phyloP scores from a whole-genome alignment of 1,140 invertebrate species.

The Lerema accius region DNA sequence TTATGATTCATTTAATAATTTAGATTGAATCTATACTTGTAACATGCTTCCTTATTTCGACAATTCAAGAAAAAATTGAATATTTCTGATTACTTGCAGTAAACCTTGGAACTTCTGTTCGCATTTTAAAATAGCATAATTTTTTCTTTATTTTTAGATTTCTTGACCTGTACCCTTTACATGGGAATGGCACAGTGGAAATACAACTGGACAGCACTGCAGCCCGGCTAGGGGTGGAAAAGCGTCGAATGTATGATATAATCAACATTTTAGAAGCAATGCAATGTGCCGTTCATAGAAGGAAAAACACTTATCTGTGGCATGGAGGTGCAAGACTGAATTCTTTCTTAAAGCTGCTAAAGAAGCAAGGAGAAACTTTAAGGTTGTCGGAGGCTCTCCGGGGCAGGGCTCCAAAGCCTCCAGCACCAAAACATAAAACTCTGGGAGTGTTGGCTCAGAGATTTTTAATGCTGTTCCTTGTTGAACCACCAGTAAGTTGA shows the following conservation, averaged over 20 bases:
- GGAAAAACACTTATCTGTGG: conserved; percentile 85
- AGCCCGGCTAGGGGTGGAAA: conserved; percentile 83
- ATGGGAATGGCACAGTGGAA: conserved; percentile 72
- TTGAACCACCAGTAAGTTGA: conserved; percentile 85
- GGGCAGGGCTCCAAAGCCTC: conserved; percentile 71
- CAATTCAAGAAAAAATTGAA: too few relatives aligned
- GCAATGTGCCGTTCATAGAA: conserved; percentile 86
- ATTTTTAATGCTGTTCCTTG: conserved; percentile 89
- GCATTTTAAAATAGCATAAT: too few relatives aligned
- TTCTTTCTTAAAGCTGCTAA: conserved; percentile 75
- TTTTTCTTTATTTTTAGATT: conserved; percentile 83
- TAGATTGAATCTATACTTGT: too few relatives aligned
- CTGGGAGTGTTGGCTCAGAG: conserved; percentile 88
- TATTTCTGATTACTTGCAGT: not conserved
- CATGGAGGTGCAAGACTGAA: conserved; percentile 81
- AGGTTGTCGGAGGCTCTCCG: conserved; percentile 72
- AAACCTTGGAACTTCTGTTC: too few relatives aligned
- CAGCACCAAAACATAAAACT: conserved; percentile 84
- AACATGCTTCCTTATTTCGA: too few relatives aligned
- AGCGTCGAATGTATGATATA: conserved; percentile 90
- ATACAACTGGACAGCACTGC: conserved; percentile 84
- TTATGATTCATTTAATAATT: not conserved
- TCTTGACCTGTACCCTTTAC: conserved; percentile 82
- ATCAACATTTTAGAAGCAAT: conserved; percentile 90
- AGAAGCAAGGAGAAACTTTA: conserved; percentile 74